Conservation (phyloP, 2,113 vertebrate species). For the Crotalus viridis region DNA sequence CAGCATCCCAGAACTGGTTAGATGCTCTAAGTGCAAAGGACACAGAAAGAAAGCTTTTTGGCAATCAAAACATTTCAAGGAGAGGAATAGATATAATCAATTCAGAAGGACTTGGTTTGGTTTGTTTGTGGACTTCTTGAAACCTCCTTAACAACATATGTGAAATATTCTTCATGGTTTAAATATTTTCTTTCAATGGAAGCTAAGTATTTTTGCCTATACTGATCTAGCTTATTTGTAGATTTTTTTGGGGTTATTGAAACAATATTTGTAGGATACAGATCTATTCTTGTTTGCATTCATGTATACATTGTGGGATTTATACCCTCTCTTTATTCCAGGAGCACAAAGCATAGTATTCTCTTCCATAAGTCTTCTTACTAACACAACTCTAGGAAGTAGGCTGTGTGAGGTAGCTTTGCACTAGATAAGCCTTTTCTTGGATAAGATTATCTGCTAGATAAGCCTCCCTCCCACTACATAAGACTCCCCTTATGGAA, state of each 20-base stretch:
- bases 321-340: background rate
- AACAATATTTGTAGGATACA: background rate
- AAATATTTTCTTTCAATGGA: background rate
- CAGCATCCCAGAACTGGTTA: slow-evolving; percentile 36
- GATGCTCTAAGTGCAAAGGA: slow-evolving; percentile 51
- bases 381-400: background rate
- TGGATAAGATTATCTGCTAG: background rate
- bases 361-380: background rate
- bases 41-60: slow-evolving; percentile 60
- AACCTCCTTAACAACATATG: background rate
- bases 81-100: slow-evolving; percentile 43
- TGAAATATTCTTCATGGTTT: background rate
- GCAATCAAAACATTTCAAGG: slow-evolving; percentile 58
- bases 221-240: background rate
- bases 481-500: background rate
- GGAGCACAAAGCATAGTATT: background rate
- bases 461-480: background rate
- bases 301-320: background rate
- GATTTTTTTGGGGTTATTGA: background rate
- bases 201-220: background rate
- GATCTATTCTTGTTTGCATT: background rate
- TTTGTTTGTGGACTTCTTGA: background rate
- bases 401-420: background rate
- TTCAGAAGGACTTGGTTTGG: background rate
- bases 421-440: background rate